phyloP scores from a whole-genome alignment of 2,888 invertebrate species.

The Druceiella hillmani region DNA sequence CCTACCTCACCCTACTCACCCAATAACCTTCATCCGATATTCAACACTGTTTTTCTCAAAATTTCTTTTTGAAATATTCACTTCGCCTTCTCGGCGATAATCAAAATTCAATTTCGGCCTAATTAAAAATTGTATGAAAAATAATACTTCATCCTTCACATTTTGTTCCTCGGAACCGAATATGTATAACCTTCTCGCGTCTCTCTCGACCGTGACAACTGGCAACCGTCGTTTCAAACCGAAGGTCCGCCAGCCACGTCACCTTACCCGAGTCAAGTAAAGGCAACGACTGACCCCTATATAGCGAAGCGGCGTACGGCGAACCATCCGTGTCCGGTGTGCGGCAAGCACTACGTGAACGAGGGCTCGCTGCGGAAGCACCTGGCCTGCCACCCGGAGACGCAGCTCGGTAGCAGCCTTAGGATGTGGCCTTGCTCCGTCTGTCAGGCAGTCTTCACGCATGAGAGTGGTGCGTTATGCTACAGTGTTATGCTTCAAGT shows the following conservation, averaged over 20 bases:
- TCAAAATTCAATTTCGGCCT: no score
- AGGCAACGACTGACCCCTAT: conserved; percentile 64
- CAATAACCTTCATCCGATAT: no score
- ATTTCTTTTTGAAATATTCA: no score
- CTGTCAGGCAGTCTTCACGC: conserved; percentile 91
- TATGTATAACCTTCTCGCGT: no score
- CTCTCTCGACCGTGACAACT: no score
- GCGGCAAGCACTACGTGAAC: conserved; percentile 94
- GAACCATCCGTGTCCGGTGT: conserved; percentile 92
- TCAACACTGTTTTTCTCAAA: no score
- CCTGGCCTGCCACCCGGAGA: conserved; percentile 90
- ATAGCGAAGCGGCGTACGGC: conserved; percentile 91
- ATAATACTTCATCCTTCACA: no score
- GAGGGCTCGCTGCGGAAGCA: conserved; percentile 91
- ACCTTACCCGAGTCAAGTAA: conserved; percentile 51
- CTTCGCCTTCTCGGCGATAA: no score
- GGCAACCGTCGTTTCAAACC: no score
- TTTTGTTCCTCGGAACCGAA: no score
- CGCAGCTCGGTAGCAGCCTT: conserved; percentile 79
- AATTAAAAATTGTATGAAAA: no score
- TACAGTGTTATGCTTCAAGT: neutral
- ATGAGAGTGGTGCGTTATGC: conserved; percentile 76
- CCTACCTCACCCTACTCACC: no score
- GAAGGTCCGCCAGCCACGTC: conserved; percentile 57
- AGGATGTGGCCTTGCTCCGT: conserved; percentile 96